Conservation (phyloP, 1,140 invertebrate species). For the Dinothrombium tinctorium region DNA sequence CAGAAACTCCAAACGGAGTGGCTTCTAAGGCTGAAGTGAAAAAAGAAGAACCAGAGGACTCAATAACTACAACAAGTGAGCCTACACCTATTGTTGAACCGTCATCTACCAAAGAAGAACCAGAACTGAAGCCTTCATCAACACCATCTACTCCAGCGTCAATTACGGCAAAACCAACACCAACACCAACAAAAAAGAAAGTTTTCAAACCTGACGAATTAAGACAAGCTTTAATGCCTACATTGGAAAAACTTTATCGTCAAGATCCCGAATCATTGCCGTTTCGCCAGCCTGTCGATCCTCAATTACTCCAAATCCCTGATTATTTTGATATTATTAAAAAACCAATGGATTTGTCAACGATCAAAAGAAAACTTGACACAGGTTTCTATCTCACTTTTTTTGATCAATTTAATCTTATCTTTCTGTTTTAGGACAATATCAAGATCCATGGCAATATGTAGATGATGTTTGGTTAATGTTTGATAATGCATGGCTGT, state of each 20-base stretch:
- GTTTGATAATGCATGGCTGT: constrained; percentile 99
- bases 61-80: constrained; percentile 1
- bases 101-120: constrained; percentile 9
- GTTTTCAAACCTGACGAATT: constrained; percentile 86
- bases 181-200: constrained; percentile 17
- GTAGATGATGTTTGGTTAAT: constrained; percentile 99
- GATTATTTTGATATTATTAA: constrained; percentile 98
- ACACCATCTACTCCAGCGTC: constrained; percentile 23
- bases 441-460: constrained; percentile 36
- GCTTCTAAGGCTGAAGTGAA: constrained; percentile 7
- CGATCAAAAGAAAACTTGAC: constrained; percentile 80
- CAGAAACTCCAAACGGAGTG: neutral
- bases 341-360: constrained; percentile 91
- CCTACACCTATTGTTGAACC: neutral
- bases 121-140: constrained; percentile 17
- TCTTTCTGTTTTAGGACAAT: constrained; percentile 28
- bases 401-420: neutral
- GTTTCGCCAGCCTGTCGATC: constrained; percentile 90
- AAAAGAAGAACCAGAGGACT: constrained; percentile 1
- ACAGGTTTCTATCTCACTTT: constrained; percentile 21
- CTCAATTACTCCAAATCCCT: constrained; percentile 32
- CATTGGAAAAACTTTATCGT: constrained; percentile 70
- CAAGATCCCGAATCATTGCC: constrained; percentile 87
- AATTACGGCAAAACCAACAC: constrained; percentile 12
- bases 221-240: constrained; percentile 71